Conservation (phyloP, 2,113 vertebrate species). For the Genyomyrus donnyi region DNA sequence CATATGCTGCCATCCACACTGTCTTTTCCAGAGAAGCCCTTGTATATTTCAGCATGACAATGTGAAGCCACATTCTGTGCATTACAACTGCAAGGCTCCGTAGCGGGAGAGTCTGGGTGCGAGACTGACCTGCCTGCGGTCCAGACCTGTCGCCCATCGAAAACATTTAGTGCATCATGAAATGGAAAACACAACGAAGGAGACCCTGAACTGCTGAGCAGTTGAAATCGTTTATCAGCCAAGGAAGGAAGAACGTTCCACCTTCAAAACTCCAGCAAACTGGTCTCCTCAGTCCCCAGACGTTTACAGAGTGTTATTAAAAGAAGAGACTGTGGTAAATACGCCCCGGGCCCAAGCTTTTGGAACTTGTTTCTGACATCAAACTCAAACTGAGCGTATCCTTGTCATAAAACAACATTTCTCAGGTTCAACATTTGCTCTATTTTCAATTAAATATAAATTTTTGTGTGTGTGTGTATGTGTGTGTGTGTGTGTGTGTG, state of each 20-base stretch:
- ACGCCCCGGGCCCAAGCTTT: neutral
- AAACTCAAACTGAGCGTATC: neutral
- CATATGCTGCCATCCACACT: neutral
- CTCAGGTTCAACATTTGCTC: neutral
- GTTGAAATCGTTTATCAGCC: neutral
- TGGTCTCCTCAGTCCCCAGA: neutral
- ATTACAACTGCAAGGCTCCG: neutral
- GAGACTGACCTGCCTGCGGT: neutral
- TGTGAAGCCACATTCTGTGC: neutral
- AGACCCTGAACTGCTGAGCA: neutral
- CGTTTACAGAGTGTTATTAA: neutral
- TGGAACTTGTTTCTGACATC: neutral
- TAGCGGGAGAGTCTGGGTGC: neutral
- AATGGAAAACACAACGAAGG: neutral
- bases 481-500: no score
- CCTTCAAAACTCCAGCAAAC: neutral
- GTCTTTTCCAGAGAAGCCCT: neutral
- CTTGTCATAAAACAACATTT: neutral
- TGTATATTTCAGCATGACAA: neutral
- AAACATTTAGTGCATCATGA: neutral
- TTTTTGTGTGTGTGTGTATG: neutral
- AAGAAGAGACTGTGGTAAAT: neutral
- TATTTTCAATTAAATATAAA: neutral
- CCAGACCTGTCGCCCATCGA: neutral
- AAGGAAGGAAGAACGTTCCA: neutral